Percentiles rank a stretch among this genome's conserved stretches.
Evolutionary conservation across 2,888 invertebrate species (phyloP).

Genomic region (Sarcophaga carnaria): DNA sequence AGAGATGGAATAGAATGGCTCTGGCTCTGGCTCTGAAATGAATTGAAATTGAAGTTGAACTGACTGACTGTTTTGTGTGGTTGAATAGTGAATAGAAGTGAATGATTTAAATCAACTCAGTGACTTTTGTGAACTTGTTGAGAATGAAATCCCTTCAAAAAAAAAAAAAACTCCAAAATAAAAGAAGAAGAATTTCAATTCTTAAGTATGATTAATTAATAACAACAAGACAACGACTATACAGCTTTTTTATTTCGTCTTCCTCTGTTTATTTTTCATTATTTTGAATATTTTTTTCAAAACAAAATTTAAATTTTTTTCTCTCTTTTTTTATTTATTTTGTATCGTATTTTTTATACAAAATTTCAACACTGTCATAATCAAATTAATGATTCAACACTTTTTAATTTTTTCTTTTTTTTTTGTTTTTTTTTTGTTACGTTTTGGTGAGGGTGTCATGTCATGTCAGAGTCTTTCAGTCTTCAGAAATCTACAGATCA

Average conservation of each 20-base stretch:
- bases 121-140: constrained; percentile 64
- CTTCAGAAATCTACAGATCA: constrained; percentile 17
- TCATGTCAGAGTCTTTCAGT: neutral
- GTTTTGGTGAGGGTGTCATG: neutral
- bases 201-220: constrained; percentile 68
- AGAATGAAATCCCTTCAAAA: constrained; percentile 1
- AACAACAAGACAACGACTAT: constrained; percentile 30
- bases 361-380: constrained; percentile 58
- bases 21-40: neutral
- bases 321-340: neutral
- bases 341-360: too few species aligned
- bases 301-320: constrained; percentile 41
- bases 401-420: constrained; percentile 21
- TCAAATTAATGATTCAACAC: constrained; percentile 65
- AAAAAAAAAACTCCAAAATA: neutral
- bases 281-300: constrained; percentile 15
- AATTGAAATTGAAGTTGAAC: neutral
- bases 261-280: constrained; percentile 23
- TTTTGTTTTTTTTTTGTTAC: constrained; percentile 22
- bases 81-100: neutral
- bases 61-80: too few species aligned
- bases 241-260: neutral
- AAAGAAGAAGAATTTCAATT: constrained; percentile 13
- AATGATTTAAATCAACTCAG: constrained; percentile 63
- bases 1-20: neutral